A percentile compares a stretch with the other conserved stretches of the same genome.
phyloP scores from a whole-genome alignment of 2,888 invertebrate species.

The Eubasilissa splendida region DNA sequence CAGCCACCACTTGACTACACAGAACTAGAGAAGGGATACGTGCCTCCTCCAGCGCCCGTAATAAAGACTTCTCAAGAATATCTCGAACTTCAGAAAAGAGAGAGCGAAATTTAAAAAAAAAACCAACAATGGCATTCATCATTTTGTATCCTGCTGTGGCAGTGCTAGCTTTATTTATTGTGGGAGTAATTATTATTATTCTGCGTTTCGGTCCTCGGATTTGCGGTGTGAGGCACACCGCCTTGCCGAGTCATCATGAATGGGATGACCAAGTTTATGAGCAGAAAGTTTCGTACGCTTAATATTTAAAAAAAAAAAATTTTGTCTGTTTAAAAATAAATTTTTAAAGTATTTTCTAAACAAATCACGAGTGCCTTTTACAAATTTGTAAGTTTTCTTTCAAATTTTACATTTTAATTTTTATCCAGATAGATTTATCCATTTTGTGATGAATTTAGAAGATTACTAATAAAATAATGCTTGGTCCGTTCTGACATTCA shows the following conservation, averaged over 20 bases:
- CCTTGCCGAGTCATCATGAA: constrained; percentile 77
- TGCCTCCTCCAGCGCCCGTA: constrained; percentile 62
- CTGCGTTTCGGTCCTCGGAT: constrained; percentile 82
- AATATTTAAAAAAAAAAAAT: too few species aligned
- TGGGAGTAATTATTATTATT: constrained; percentile 83
- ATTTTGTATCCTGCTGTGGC: constrained; percentile 86
- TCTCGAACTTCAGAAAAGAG: constrained; percentile 82
- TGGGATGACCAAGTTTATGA: constrained; percentile 80
- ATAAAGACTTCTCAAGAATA: constrained; percentile 71
- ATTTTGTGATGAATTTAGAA: not conserved
- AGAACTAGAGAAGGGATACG: constrained; percentile 76
- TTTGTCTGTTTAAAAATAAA: not conserved
- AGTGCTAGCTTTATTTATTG: constrained; percentile 80
- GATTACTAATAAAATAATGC: too few species aligned
- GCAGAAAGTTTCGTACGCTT: constrained; percentile 65
- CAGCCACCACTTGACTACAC: constrained; percentile 86
- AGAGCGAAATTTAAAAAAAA: constrained; percentile 82
- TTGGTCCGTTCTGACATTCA: too few species aligned
- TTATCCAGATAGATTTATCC: not conserved
- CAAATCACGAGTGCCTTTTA: too few species aligned
- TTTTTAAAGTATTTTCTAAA: too few species aligned
- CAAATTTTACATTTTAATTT: not conserved
- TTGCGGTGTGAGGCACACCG: constrained; percentile 80
- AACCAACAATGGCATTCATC: constrained; percentile 75
- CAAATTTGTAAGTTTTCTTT: too few species aligned